A percentile compares a stretch with the other conserved stretches of the same genome.
Conservation (phyloP, 2,113 vertebrate genomes). For the Rattus rattus region DNA sequence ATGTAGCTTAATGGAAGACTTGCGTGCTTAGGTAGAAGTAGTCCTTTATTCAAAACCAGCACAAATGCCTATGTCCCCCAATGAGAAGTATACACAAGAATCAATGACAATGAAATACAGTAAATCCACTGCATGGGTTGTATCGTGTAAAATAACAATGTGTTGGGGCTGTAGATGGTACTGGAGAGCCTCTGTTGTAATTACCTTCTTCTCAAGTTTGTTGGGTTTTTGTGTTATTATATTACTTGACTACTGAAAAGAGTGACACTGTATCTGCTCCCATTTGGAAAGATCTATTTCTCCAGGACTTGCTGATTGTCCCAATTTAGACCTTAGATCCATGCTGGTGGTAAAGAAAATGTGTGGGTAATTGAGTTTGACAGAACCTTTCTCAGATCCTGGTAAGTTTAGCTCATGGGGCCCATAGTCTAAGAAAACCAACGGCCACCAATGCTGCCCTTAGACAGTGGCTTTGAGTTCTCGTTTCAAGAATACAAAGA, state of each 20-base stretch:
- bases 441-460: not conserved
- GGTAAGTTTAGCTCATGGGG: not conserved
- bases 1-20: not conserved
- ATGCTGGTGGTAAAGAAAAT: not conserved
- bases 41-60: not conserved
- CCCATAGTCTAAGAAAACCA: not conserved
- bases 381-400: not conserved
- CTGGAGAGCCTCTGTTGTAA: not conserved
- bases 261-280: not conserved
- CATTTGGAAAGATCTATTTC: not conserved
- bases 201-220: not conserved
- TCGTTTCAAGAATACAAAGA: not conserved
- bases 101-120: not conserved
- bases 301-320: not conserved
- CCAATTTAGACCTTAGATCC: not conserved
- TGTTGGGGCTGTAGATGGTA: fast-evolving
- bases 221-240: not conserved
- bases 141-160: not conserved
- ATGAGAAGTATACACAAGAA: not conserved
- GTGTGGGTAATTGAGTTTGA: too few relatives aligned
- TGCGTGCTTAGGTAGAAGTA: not conserved
- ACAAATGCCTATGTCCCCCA: not conserved
- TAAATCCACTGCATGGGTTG: fast-evolving
- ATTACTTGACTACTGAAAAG: not conserved
- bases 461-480: not conserved